Evolutionary conservation across 2,888 invertebrate genomes (phyloP).

Genomic region (Melieria picta): DNA sequence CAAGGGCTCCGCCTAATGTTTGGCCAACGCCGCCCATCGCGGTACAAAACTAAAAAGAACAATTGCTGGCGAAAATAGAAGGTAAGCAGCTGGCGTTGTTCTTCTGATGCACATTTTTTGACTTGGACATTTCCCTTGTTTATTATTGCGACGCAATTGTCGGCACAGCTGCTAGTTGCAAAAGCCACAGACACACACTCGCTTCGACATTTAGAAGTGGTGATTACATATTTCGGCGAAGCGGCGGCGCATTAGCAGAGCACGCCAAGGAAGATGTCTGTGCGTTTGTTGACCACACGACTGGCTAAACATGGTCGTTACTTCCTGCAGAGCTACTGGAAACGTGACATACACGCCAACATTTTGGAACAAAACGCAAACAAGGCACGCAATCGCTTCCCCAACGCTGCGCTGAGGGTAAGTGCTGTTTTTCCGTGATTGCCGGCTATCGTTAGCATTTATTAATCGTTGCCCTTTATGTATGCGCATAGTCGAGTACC

Average conservation of each 20-base stretch:
- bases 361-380: slow-evolving; percentile 66
- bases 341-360: slow-evolving; percentile 68
- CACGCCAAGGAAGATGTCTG: slow-evolving; percentile 67
- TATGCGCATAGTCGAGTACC: no score
- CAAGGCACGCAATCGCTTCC: slow-evolving; percentile 55
- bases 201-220: neutral
- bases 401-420: slow-evolving; percentile 56
- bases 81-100: neutral
- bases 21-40: slow-evolving; percentile 14
- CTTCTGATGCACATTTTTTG: neutral
- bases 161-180: slow-evolving; percentile 4
- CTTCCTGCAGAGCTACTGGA: slow-evolving; percentile 68
- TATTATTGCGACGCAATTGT: slow-evolving; percentile 15
- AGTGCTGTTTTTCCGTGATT: slow-evolving; percentile 25
- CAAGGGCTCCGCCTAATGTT: slow-evolving; percentile 9
- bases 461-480: no score
- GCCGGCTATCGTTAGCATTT: no score
- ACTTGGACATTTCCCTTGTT: neutral
- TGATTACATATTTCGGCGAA: neutral
- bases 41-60: neutral
- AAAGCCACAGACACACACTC: neutral
- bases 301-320: slow-evolving; percentile 72
- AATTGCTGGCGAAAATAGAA: slow-evolving; percentile 4
- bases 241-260: slow-evolving; percentile 12
- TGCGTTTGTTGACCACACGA: slow-evolving; percentile 69